Evolutionary conservation across 2,113 vertebrate genomes (phyloP), one percentile per base, ranked within the genome.

Genomic region (Rattus rattus): DNA sequence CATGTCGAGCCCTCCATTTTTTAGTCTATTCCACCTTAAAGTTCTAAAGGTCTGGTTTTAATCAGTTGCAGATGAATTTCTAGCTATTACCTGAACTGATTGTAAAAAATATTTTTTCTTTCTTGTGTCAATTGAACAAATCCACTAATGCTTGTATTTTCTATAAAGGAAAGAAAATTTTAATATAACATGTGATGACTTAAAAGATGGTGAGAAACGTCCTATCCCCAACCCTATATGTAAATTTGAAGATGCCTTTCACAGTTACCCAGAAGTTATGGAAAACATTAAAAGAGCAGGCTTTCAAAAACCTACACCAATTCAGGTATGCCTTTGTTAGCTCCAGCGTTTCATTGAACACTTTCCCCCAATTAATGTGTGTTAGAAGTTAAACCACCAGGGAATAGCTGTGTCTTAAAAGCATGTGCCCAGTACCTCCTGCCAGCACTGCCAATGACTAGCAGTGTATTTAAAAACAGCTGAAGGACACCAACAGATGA

Each of bases 231-330:
- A 99, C 95, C 99, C 99, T 80, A 98, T 99, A 12, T 98, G 98
- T 96, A 99, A 97, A 26, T 99, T 99, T 97, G 98, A 99, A 94
- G 99, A 99, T 97, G 99, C 99, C 17, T 99, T 99, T 98, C 69
- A 98, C 26, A 84, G 81, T 97, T 99, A 99, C 96, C 99, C 99
- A 88, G 99, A 99, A 90, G 98, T 99, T 97, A 99, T 99, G 99
- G 98, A 99, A 81, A 99, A 99, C 72, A 99, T 99, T 96, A 97
- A 98, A 69, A 98, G 98, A 97, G 99, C 98, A 94, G 99, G 99
- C 33, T 99, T 99, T 98, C 88, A 97, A 81, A 99, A 98, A 67
- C 99, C 99, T 85, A 99, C 99, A 13, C 99, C 99, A n/a, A 99
- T 99, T 98, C 99, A 99, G 99, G 99, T 99, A 98, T 19, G 54